A percentile compares a stretch with the other conserved stretches of the same genome.
These are phyloP conservation scores for Pharmacophagus antenor DNA, from an alignment of 2,888 invertebrate species.

Conservation along the genomic window DNA sequence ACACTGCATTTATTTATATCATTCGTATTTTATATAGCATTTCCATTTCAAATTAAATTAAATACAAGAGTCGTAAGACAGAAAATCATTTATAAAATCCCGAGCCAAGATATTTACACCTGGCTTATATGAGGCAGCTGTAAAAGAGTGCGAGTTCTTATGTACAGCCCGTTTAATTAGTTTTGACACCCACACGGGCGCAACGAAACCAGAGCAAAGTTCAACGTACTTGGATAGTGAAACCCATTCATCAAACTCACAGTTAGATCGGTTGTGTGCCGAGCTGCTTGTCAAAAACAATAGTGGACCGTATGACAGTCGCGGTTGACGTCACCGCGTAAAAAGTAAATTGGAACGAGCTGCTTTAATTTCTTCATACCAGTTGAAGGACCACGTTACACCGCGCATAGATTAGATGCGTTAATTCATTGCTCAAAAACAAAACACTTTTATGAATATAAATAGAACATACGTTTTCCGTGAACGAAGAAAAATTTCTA, in stretches of 20 bases:
- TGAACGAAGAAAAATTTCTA: neutral
- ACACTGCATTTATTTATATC: neutral
- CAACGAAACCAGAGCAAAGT: conserved; percentile 68
- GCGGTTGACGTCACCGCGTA: conserved; percentile 54
- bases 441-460: neutral
- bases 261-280: conserved; percentile 63
- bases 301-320: conserved; percentile 58
- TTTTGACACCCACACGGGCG: conserved; percentile 57
- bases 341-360: conserved; percentile 51
- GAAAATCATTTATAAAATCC: neutral
- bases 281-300: conserved; percentile 50
- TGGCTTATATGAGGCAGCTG: conserved; percentile 39
- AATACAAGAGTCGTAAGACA: neutral
- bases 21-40: no score
- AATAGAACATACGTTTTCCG: neutral
- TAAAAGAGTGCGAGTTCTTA: conserved; percentile 1
- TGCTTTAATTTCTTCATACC: conserved; percentile 37
- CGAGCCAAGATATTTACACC: conserved; percentile 2
- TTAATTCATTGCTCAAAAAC: neutral
- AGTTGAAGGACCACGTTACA: conserved; percentile 37
- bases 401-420: conserved; percentile 1
- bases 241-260: conserved; percentile 70
- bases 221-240: conserved; percentile 69
- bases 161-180: conserved; percentile 44
- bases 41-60: no score